Evolutionary conservation across 2,797 vertebrate species (phyloP).

Genomic region (Coregonus suidteri): DNA sequence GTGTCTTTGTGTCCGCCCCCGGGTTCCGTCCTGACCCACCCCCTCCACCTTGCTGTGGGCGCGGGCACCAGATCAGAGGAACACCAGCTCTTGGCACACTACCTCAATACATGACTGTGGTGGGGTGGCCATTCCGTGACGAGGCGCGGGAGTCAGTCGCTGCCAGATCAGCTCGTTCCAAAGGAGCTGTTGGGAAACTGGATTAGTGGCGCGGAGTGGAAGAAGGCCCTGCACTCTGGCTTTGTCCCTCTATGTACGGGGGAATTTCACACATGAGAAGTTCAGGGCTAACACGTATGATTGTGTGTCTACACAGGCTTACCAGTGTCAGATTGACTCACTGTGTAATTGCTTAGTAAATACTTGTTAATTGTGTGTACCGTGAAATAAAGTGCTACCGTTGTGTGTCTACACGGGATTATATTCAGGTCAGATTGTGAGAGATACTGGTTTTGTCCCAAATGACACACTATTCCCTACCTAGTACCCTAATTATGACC

Average conservation of each 20-base stretch:
- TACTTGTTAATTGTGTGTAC: background rate
- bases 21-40: conserved; percentile 11
- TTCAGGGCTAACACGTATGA: background rate
- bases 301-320: background rate
- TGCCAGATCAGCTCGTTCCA: conserved; percentile 51
- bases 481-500: background rate
- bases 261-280: conserved; percentile 5
- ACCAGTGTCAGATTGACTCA: too few relatives aligned
- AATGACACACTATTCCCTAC: background rate
- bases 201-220: conserved; percentile 54
- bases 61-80: conserved; percentile 54
- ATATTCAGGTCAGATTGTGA: background rate
- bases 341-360: background rate
- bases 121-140: conserved; percentile 7
- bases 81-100: conserved; percentile 47
- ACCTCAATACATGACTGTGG: background rate
- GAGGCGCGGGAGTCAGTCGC: conserved; percentile 36
- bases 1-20: background rate
- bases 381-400: background rate
- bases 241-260: conserved; percentile 32
- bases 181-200: conserved; percentile 45
- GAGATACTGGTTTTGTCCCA: background rate
- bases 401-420: background rate
- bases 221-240: conserved; percentile 27
- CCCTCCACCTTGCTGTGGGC: conserved; percentile 26